Base-by-base conservation (phyloP, 2,888 invertebrate genomes). In the Hypercompe scribonia region DNA sequence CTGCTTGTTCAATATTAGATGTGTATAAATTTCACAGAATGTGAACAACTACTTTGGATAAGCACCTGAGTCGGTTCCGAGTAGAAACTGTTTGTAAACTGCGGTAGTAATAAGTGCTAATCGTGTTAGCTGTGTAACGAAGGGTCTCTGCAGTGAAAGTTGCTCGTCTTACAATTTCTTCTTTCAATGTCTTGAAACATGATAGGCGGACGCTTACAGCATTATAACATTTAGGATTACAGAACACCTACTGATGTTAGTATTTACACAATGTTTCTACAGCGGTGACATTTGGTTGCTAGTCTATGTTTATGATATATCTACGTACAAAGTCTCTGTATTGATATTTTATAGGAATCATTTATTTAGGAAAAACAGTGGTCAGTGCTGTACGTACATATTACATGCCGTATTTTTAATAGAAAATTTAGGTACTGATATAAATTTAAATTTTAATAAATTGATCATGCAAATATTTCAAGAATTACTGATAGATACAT, bases 11-110 rank as follows among this genome's bases (percentile, higher is more conserved):
- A 71, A 68, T 74, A 77, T 77, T 77, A 81, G 69, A 72, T 75
- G 65, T 71, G 74, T 76, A 72, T 69, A 71, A 68, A 70, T 70
- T 81, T 74, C 77, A 81, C 67, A 75, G 78, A 78, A 81, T 46
- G 74, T 39, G 42, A 74, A 75, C 61, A 80, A 76, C 65, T 71
- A 73, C 71, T 75, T 61, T 77, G 73, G 74, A 76, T 67, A 54
- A 66, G 64, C 58, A 67, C 54, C 61, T 18, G 66, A 71, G 46
- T 73, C 13, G 71, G 58, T 84, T 72, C 77, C 42, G 54, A 74
- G 72, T 68, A 75, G 24, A 65, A 65, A 71, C 54, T 73, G 76
- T 78, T 75, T 78, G 64, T 69, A 68, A 79, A 81, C 73, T 39
- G 5, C 46, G 58, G 50, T 71, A 65, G 71, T 54, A 73, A 70